A percentile compares a stretch with the other conserved stretches of the same genome.
These are phyloP conservation scores for Sitta europaea DNA, from an alignment of 2,113 vertebrate genomes.

Conservation along the genomic window DNA sequence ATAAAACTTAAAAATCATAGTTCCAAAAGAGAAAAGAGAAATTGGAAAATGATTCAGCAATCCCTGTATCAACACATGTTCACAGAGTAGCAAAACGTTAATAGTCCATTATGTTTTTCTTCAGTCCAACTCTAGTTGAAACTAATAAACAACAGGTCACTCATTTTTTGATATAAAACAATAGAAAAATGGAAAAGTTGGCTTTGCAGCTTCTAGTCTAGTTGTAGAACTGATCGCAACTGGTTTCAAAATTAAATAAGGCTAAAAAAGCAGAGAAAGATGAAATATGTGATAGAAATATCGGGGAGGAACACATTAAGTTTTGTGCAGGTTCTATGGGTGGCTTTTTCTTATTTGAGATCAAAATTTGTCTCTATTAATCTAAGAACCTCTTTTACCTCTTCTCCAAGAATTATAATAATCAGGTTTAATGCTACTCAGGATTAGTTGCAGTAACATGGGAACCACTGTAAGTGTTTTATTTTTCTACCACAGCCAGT, in stretches of 20 bases:
- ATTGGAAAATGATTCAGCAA: not conserved
- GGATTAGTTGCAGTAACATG: fast-evolving
- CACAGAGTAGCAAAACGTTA: not conserved
- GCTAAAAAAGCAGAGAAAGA: not conserved
- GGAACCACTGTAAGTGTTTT: not conserved
- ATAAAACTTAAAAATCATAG: not conserved
- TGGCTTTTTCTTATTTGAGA: not conserved
- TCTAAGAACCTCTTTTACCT: not conserved
- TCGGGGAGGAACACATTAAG: fast-evolving
- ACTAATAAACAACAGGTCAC: fast-evolving
- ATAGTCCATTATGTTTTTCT: not conserved
- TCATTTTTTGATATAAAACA: not conserved
- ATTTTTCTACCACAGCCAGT: not conserved
- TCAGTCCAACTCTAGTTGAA: not conserved
- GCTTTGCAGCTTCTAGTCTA: not conserved
- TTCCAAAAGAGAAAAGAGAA: not conserved
- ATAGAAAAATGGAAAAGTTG: not conserved
- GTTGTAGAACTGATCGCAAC: not conserved
- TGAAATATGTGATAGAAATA: not conserved
- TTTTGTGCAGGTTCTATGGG: not conserved
- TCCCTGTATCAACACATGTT: not conserved
- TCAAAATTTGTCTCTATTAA: not conserved
- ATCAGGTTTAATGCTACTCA: not conserved
- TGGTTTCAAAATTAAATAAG: not conserved
- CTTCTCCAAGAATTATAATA: not conserved